phyloP scores from a whole-genome alignment of 2,888 invertebrate species.

The Lasioglossum figueresi region DNA sequence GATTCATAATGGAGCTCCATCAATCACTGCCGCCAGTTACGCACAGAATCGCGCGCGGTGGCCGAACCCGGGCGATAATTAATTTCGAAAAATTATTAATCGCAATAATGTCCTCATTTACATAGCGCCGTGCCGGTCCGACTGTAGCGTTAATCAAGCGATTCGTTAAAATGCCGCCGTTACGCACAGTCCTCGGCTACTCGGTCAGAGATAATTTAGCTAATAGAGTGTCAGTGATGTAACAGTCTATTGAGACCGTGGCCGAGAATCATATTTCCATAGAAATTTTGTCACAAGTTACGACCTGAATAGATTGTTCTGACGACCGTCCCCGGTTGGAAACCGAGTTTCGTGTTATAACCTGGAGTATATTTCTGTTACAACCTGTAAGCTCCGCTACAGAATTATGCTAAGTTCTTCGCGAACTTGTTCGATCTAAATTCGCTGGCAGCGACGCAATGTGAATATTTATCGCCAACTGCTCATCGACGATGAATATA shows the following conservation, averaged over 20 bases:
- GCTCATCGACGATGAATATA: neutral
- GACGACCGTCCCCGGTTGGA: neutral
- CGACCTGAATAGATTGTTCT: constrained; percentile 4
- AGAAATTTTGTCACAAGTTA: constrained; percentile 19
- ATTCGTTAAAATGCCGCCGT: constrained; percentile 55
- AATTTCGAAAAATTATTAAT: constrained; percentile 81
- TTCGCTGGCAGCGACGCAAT: neutral
- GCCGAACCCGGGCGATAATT: constrained; percentile 74
- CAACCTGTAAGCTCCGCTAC: neutral
- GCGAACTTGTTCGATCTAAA: constrained; percentile 2
- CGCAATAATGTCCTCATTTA: constrained; percentile 76
- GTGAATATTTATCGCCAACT: constrained; percentile 9
- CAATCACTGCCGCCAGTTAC: constrained; percentile 78
- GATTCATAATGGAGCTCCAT: constrained; percentile 80
- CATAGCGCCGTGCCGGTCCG: constrained; percentile 56
- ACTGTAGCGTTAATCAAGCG: constrained; percentile 63
- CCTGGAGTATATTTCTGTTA: neutral
- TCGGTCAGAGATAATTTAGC: constrained; percentile 65
- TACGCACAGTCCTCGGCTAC: constrained; percentile 36
- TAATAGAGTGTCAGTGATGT: constrained; percentile 59
- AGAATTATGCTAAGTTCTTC: constrained; percentile 5
- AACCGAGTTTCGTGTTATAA: neutral
- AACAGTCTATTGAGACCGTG: constrained; percentile 27
- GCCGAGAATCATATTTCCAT: constrained; percentile 25
- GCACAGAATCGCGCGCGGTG: constrained; percentile 51